A percentile compares a stretch with the other conserved stretches of the same genome.
Conservation (phyloP, 2,888 invertebrate species). For the Pediacus dermestoides region DNA sequence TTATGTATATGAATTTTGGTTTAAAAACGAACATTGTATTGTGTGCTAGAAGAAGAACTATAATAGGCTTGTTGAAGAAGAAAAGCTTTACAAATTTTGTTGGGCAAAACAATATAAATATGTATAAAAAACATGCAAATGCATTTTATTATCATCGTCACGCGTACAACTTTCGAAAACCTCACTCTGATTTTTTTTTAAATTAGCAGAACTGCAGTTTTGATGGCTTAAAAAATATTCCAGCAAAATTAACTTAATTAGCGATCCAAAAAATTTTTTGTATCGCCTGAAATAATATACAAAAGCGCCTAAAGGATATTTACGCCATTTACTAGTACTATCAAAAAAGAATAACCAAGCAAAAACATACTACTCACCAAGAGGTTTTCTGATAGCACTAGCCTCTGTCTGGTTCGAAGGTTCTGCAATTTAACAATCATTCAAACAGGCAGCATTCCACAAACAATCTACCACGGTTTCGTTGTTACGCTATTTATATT, state of each 20-base stretch:
- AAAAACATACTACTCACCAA: conserved; percentile 52
- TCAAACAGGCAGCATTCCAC: conserved; percentile 50
- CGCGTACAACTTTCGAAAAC: conserved; percentile 6
- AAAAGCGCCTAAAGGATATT: too few relatives aligned
- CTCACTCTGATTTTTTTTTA: too few relatives aligned
- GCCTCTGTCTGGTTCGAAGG: conserved; percentile 39
- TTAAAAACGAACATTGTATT: too few relatives aligned
- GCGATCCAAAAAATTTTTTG: conserved; percentile 14
- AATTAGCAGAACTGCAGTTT: background rate
- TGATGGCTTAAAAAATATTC: background rate
- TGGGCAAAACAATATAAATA: conserved; percentile 11
- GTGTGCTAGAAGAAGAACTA: too few relatives aligned
- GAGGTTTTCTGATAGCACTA: conserved; percentile 54
- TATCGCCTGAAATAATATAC: too few relatives aligned
- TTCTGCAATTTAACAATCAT: conserved; percentile 49
- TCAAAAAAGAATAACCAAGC: too few relatives aligned
- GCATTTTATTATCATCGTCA: background rate
- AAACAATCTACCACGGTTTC: conserved; percentile 41
- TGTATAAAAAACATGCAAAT: conserved; percentile 10
- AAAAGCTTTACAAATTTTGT: conserved; percentile 15
- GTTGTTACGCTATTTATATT: conserved; percentile 15
- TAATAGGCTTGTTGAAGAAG: too few relatives aligned
- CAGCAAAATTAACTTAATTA: conserved; percentile 11
- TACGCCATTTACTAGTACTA: too few relatives aligned
- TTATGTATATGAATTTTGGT: too few relatives aligned